These are phyloP conservation scores for Chelidonichthys spinosus DNA, from an alignment of 2,797 vertebrate genomes.

Conservation along the genomic window DNA sequence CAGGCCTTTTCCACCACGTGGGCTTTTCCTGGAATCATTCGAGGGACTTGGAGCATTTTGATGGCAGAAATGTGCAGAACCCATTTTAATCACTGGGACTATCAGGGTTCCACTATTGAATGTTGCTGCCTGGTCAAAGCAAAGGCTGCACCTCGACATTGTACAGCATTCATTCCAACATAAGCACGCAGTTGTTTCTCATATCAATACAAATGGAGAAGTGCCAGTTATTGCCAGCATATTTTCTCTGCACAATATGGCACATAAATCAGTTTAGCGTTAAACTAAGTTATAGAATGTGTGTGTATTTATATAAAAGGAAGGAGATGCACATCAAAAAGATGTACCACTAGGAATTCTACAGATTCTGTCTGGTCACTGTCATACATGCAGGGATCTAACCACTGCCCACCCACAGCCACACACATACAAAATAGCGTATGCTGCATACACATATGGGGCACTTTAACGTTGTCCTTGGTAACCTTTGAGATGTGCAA, in stretches of 20 bases:
- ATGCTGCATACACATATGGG: slow-evolving; percentile 32
- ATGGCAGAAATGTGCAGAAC: slow-evolving; percentile 12
- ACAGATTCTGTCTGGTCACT: slow-evolving; percentile 46
- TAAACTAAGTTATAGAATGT: slow-evolving; percentile 25
- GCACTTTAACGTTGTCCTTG: slow-evolving; percentile 65
- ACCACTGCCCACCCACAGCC: neutral
- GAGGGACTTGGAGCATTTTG: neutral
- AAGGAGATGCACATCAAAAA: slow-evolving; percentile 30
- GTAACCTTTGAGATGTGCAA: slow-evolving; percentile 74
- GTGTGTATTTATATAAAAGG: slow-evolving; percentile 19
- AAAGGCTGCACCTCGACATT: slow-evolving; percentile 1
- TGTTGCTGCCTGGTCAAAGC: slow-evolving; percentile 2
- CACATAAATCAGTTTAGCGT: neutral
- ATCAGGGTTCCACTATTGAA: neutral
- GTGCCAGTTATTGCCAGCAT: neutral
- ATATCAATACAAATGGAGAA: neutral
- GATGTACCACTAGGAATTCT: slow-evolving; percentile 39
- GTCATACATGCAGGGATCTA: slow-evolving; percentile 22
- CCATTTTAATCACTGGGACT: neutral
- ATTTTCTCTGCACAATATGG: neutral
- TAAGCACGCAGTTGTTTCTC: neutral
- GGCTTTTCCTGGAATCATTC: slow-evolving; percentile 38
- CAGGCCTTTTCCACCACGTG: slow-evolving; percentile 8
- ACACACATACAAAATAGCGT: slow-evolving; percentile 29
- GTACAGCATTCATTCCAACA: neutral